A percentile compares a stretch with the other conserved stretches of the same genome.
These are phyloP conservation scores for Papilio demoleus DNA, from an alignment of 2,888 invertebrate genomes.

Conservation along the genomic window DNA sequence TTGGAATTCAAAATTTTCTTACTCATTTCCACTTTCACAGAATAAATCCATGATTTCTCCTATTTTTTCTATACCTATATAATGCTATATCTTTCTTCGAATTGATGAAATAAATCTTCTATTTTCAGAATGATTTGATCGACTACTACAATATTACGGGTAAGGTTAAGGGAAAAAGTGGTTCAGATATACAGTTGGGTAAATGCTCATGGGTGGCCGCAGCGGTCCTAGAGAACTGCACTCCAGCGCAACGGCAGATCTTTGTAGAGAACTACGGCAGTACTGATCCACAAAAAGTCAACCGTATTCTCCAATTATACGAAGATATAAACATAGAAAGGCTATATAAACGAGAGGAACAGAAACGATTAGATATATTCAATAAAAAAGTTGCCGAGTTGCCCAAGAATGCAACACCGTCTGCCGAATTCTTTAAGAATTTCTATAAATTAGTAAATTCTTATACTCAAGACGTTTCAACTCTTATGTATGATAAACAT, in stretches of 20 bases:
- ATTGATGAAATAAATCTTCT: too few relatives aligned
- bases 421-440: slow-evolving; percentile 15
- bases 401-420: slow-evolving; percentile 19
- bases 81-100: too few relatives aligned
- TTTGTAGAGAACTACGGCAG: slow-evolving; percentile 87
- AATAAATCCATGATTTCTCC: too few relatives aligned
- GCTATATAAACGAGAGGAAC: slow-evolving; percentile 78
- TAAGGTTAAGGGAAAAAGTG: slow-evolving; percentile 91
- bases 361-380: slow-evolving; percentile 4
- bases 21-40: too few relatives aligned
- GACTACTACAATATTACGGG: slow-evolving; percentile 92
- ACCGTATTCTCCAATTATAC: slow-evolving; percentile 60
- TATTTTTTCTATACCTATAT: too few relatives aligned
- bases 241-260: slow-evolving; percentile 80
- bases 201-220: slow-evolving; percentile 97
- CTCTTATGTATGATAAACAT: slow-evolving; percentile 23
- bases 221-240: slow-evolving; percentile 90
- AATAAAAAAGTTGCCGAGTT: background rate
- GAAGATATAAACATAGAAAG: slow-evolving; percentile 86
- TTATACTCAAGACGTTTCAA: slow-evolving; percentile 14
- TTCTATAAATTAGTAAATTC: slow-evolving; percentile 5
- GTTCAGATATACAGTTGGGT: slow-evolving; percentile 94
- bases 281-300: slow-evolving; percentile 84
- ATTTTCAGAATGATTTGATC: slow-evolving; percentile 89
- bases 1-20: too few relatives aligned